Conservation (phyloP, 2,113 vertebrate species). For the Pelusios castaneus region DNA sequence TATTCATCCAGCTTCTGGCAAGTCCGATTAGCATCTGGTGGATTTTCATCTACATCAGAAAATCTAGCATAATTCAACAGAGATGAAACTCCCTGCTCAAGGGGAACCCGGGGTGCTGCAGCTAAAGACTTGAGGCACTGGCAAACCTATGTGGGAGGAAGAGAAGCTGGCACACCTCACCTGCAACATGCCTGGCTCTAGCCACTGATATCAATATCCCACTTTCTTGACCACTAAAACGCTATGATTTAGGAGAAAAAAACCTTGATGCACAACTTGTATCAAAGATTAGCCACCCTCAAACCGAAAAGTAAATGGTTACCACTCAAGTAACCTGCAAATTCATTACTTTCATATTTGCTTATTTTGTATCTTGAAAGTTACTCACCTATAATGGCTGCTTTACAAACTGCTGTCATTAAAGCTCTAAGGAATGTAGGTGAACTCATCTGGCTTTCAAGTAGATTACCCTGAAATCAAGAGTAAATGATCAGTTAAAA, state of each 20-base stretch:
- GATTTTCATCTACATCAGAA: not conserved
- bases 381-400: slow-evolving; percentile 94
- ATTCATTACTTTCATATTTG: not conserved
- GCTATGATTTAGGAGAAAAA: fast-evolving
- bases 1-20: too few species aligned
- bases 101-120: not conserved
- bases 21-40: not conserved
- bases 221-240: fast-evolving
- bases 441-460: slow-evolving; percentile 96
- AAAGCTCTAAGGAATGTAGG: slow-evolving; percentile 97
- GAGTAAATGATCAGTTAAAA: slow-evolving; percentile 43
- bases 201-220: fast-evolving
- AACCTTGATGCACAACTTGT: not conserved
- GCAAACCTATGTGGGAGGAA: not conserved
- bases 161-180: fast-evolving
- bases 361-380: not conserved
- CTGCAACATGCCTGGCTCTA: fast-evolving
- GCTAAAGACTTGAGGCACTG: not conserved
- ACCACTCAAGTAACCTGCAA: not conserved
- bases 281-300: not conserved
- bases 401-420: slow-evolving; percentile 98
- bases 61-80: not conserved
- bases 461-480: slow-evolving; percentile 89
- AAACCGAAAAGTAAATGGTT: not conserved
- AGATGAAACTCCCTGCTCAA: not conserved